A percentile compares a stretch with the other conserved stretches of the same genome.
Evolutionary conservation across 2,888 invertebrate genomes (phyloP).

Genomic region (Lycia hirtaria): DNA sequence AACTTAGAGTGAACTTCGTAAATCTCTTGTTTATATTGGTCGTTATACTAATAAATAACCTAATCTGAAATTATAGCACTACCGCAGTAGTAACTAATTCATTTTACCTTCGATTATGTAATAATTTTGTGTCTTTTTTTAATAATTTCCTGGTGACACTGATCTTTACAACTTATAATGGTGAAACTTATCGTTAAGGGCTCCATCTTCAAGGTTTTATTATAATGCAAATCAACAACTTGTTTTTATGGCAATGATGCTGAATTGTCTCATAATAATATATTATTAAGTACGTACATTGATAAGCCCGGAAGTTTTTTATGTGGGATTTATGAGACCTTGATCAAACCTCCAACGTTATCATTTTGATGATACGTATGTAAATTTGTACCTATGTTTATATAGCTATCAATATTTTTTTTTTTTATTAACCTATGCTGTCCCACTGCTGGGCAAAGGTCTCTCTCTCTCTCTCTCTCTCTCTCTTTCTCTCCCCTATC

Average conservation of each 20-base stretch:
- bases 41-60: neutral
- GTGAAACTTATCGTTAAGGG: slow-evolving; percentile 13
- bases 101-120: slow-evolving; percentile 6
- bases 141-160: slow-evolving; percentile 22
- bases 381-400: too few species aligned
- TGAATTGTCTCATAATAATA: neutral
- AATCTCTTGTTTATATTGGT: neutral
- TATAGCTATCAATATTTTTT: too few species aligned
- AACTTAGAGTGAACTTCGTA: neutral
- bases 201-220: neutral
- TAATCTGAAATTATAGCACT: neutral
- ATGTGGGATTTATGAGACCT: neutral
- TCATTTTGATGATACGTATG: neutral
- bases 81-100: neutral
- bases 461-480: too few species aligned
- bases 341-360: neutral
- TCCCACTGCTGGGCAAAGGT: too few species aligned
- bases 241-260: neutral
- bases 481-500: too few species aligned
- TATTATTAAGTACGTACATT: too few species aligned
- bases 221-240: slow-evolving; percentile 15
- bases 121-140: neutral
- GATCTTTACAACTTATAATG: slow-evolving; percentile 10
- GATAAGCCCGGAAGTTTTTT: neutral
- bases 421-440: too few species aligned